A percentile compares a stretch with the other conserved stretches of the same genome.
Evolutionary conservation across 2,888 invertebrate genomes (phyloP).

Genomic region (Monochamus alternatus): DNA sequence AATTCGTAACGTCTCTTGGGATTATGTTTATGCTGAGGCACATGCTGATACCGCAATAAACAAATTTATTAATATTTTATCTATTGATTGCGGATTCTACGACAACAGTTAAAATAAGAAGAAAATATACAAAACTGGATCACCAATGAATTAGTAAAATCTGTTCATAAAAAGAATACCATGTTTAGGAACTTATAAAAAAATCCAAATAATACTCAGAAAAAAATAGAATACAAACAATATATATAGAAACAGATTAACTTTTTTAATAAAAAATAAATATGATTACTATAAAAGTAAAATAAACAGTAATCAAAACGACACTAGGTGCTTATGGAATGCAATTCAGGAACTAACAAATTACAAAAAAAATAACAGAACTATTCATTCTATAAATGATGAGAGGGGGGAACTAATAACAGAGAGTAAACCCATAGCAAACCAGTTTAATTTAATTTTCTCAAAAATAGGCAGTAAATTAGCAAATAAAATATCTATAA

Average conservation of each 20-base stretch:
- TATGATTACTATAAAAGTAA: background rate
- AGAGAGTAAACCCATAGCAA: no score
- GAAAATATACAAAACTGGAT: conserved; percentile 2
- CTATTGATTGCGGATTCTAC: background rate
- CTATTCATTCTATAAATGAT: no score
- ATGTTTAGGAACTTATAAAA: background rate
- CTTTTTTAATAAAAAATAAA: background rate
- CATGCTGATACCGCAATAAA: background rate
- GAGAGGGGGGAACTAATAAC: no score
- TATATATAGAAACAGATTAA: background rate
- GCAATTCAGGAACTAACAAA: no score
- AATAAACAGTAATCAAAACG: no score
- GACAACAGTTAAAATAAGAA: background rate
- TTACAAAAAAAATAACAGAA: no score
- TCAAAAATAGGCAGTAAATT: no score
- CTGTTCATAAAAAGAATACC: conserved; percentile 5
- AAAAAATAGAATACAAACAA: background rate
- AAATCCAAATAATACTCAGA: background rate
- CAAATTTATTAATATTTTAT: background rate
- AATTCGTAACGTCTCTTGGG: background rate
- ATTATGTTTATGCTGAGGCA: background rate
- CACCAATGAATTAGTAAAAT: background rate
- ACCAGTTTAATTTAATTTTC: no score
- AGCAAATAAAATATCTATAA: no score
- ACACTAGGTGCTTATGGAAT: no score